Conservation (phyloP, 2,113 vertebrate genomes). For the Nesoenas mayeri region DNA sequence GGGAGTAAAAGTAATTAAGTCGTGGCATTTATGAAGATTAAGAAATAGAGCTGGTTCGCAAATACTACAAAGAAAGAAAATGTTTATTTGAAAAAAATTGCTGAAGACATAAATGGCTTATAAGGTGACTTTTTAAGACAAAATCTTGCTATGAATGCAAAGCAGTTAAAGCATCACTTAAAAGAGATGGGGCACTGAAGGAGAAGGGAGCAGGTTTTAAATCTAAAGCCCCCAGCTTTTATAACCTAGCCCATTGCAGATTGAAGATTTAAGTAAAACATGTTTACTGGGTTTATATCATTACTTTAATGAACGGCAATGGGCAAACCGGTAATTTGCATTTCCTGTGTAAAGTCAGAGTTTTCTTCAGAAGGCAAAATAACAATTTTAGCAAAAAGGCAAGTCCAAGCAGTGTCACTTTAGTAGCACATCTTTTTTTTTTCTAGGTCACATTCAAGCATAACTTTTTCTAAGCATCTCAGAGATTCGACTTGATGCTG, state of each 20-base stretch:
- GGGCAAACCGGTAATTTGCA: slow-evolving; percentile 15
- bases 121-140: slow-evolving; percentile 12
- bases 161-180: background rate
- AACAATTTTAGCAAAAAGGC: background rate
- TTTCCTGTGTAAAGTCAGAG: background rate
- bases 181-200: background rate
- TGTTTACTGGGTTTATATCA: background rate
- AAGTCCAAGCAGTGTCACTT: background rate
- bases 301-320: slow-evolving; percentile 12
- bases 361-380: background rate
- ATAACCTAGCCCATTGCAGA: background rate
- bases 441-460: background rate
- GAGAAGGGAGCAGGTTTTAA: background rate
- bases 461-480: background rate
- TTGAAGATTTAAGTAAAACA: background rate
- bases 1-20: slow-evolving; percentile 68
- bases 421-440: background rate
- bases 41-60: slow-evolving; percentile 65
- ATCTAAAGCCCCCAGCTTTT: background rate
- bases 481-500: background rate
- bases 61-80: slow-evolving; percentile 48
- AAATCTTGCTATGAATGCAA: background rate
- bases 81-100: slow-evolving; percentile 33
- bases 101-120: background rate
- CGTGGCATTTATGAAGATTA: slow-evolving; percentile 67